phyloP scores from a whole-genome alignment of 1,140 invertebrate species.

The Leptonema lineaticorne region DNA sequence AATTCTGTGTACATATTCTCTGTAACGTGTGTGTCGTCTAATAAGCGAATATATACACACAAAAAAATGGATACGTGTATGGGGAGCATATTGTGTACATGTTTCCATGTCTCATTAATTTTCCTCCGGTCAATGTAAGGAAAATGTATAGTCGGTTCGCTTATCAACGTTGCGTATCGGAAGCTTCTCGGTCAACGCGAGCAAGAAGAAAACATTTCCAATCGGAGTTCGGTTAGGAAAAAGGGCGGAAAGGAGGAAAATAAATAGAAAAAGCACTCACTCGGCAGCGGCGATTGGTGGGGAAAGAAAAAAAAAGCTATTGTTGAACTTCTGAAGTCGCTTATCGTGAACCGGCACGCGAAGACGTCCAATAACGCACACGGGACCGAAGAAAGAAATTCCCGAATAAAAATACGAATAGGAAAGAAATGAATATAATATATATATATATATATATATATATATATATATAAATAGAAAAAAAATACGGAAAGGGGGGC shows the following conservation, averaged over 20 bases:
- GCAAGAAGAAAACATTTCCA: neutral
- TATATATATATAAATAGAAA: no score
- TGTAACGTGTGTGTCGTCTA: no score
- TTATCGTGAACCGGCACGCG: neutral
- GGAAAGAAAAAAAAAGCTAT: no score
- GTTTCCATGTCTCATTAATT: slow-evolving; percentile 12
- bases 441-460: no score
- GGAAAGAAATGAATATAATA: no score
- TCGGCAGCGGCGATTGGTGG: no score
- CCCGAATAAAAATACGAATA: slow-evolving; percentile 2
- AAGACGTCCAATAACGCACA: neutral
- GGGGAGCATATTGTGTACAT: neutral
- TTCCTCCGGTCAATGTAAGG: neutral
- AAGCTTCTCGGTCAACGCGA: neutral
- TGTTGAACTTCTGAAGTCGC: no score
- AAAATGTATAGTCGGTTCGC: slow-evolving; percentile 6
- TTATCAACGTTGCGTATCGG: neutral
- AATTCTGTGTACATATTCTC: no score
- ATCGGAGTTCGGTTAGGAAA: no score
- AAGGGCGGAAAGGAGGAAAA: no score
- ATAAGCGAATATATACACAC: neutral
- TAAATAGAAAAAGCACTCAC: no score
- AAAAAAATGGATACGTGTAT: neutral
- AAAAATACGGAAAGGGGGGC: no score
- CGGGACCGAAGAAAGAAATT: neutral